Evolutionary conservation across 1,140 invertebrate species (phyloP), one percentile per base, ranked within the genome.

Genomic region (Solenopsis fugax): DNA sequence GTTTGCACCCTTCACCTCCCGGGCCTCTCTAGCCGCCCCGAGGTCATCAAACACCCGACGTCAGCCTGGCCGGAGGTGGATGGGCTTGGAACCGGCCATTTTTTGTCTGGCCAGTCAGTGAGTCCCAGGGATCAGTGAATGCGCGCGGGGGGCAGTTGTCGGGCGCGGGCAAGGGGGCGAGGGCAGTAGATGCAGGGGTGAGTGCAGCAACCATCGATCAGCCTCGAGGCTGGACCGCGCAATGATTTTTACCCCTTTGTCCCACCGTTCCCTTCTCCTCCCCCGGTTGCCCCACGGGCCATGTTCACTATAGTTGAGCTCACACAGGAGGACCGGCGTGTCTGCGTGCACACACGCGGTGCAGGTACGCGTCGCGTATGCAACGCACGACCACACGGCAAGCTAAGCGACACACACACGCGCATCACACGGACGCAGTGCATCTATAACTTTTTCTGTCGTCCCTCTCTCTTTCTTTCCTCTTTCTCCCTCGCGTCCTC

Each of bases 181-280:
- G 93, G 91, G 92, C 91, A 91, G 93, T 93, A 93, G 92, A 87
- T 86, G 90, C 81, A 89, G 88, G 89, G 87, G 90, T 87, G 90
- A 91, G 90, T 91, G 91, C 92, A 88, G 92, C 94, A 95, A 95
- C 93, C 95, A 95, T 95, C 95, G 95, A 95, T 95, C 95, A 95
- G 94, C 94, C 94, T 94, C 94, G 93, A 95, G 94, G 94, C 95
- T 94, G 94, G 94, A 95, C 94, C 94, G 94, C 94, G 95, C 95
- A 95, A 95, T 95, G 94, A 95, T 95, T 95, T 95, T 95, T 95
- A 95, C 95, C 95, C 94, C 94, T 95, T 95, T 95, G 93, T 94
- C 93, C 94, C 93, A 92, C 93, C 90, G 89, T 80, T 89, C 91
- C 89, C 87, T 89, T 89, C 85, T 88, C 88, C 84, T 88, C 91